Base-by-base conservation (phyloP, 2,888 invertebrate species). In the Chrysomela aeneicollis region DNA sequence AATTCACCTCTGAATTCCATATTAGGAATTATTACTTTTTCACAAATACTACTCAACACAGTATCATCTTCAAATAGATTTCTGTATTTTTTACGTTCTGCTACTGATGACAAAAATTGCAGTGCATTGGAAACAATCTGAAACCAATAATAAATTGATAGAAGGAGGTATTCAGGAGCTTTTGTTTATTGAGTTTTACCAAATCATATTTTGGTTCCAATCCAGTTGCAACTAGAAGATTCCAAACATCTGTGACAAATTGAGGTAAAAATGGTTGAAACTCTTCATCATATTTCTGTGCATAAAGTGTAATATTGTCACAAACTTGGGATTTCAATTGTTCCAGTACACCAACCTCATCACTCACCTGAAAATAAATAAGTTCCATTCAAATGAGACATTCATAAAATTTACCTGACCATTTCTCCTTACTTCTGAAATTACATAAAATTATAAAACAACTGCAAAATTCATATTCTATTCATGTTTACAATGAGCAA, bases 21-120 rank as follows among this genome's bases (percentile, higher is more conserved):
- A 81, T 98, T 99, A 0, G 98, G 98, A 76, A 99, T 95, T 75
- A 99, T 94, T n/a, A 99, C 95, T 82, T 97, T 97, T 81, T 98
- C 96, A 82, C 98, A 98, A 70, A 98, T 97, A 75, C 91, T 93
- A 71, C 92, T 91, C 5, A 98, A 86, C 2, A 94, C 94, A 54
- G 88, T 88, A 0, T 93, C 90, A 80, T 94, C 93, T 81, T 96
- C 94, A 79, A 99, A 99, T 30, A 98, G 83, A 70, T 88, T 86
- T 71, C 94, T 91, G 82, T 98, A 96, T 68, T 92, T 92, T 46
- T 90, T 88, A 73, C 97, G 89, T 79, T 97, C 96, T 0, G 97
- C 98, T 6, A 99, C 95, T 57, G 94, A 93, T 0, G 97, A 94
- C 42, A 99, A 85, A 82, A 99, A 99, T 78, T 95, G 93, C 35